phyloP scores from a whole-genome alignment of 2,888 invertebrate genomes.

The Lepidocyrtoides sp. region DNA sequence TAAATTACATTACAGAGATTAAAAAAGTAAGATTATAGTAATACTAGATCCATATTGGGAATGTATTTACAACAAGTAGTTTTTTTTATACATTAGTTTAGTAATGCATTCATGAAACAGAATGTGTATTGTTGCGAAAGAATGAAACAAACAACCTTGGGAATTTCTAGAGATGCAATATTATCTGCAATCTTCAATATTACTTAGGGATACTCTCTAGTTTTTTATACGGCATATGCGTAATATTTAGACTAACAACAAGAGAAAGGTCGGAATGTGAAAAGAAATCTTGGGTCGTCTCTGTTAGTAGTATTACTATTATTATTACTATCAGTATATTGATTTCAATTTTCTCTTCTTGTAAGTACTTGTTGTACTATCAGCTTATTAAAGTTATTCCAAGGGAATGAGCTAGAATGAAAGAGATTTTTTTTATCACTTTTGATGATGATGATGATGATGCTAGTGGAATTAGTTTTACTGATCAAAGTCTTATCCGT shows the following conservation, averaged over 20 bases:
- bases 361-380: neutral
- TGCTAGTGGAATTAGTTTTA: neutral
- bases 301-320: neutral
- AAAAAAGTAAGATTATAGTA: neutral
- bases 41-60: too few relatives aligned
- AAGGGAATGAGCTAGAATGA: neutral
- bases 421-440: conserved; percentile 10
- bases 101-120: too few relatives aligned
- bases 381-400: neutral
- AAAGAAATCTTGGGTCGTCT: neutral
- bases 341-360: conserved; percentile 8
- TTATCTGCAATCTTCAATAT: neutral
- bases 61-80: too few relatives aligned
- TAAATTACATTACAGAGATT: conserved; percentile 1
- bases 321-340: neutral
- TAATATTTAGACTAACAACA: neutral
- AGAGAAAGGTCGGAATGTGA: neutral
- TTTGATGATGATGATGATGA: conserved; percentile 28
- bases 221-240: neutral
- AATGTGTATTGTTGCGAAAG: too few relatives aligned
- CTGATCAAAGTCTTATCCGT: conserved; percentile 14
- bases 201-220: neutral
- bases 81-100: too few relatives aligned
- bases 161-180: too few relatives aligned
- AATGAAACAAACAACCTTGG: neutral